Evolutionary conservation across 1,140 invertebrate genomes (phyloP).

Genomic region (Bombus balteatus): DNA sequence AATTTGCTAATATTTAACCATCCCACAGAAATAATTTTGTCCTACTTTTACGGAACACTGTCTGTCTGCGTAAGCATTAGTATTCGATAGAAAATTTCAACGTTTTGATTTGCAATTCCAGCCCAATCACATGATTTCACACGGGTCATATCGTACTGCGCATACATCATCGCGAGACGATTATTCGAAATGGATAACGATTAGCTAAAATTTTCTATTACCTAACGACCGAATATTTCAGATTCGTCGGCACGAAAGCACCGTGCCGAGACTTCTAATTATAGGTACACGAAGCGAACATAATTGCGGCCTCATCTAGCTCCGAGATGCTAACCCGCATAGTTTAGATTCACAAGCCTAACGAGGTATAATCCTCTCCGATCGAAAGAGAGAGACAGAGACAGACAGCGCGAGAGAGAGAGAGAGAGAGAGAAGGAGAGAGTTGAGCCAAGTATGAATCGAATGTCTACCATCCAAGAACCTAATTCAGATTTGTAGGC

Average conservation of each 20-base stretch:
- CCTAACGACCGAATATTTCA: neutral
- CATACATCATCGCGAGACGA: neutral
- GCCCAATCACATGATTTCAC: neutral
- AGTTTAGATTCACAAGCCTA: conserved; percentile 47
- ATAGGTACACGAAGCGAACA: conserved; percentile 26
- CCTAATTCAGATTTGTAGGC: conserved; percentile 39
- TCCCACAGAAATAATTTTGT: neutral
- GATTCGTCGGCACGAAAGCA: neutral
- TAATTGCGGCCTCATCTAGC: conserved; percentile 35
- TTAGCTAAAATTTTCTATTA: neutral
- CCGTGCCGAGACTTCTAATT: conserved; percentile 20
- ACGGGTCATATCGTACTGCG: too few species aligned
- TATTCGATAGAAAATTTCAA: neutral
- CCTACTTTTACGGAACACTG: too few species aligned
- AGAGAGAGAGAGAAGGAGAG: neutral
- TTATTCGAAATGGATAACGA: conserved; percentile 3
- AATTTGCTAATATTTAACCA: neutral
- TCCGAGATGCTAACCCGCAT: conserved; percentile 38
- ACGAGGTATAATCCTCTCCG: conserved; percentile 36
- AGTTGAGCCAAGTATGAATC: conserved; percentile 38
- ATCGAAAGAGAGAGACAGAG: neutral
- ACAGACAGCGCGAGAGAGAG: neutral
- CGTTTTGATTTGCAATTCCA: neutral
- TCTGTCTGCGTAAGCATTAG: neutral
- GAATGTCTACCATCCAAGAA: conserved; percentile 38